A percentile compares a stretch with the other conserved stretches of the same genome.
phyloP scores from a whole-genome alignment of 2,113 vertebrate species.

The Alligator mississippiensis region DNA sequence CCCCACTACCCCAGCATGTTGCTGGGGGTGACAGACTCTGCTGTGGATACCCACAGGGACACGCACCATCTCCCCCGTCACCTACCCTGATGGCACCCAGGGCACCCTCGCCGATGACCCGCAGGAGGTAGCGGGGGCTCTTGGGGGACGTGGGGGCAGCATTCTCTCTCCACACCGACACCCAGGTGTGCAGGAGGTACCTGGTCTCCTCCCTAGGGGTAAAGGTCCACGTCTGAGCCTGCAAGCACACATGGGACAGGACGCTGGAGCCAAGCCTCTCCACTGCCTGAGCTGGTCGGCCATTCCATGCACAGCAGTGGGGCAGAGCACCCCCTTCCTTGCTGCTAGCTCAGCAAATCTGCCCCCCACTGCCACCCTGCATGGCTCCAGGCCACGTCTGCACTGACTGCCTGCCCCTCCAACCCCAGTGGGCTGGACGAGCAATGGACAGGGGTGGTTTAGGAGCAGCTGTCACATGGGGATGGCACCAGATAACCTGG shows the following conservation, averaged over 20 bases:
- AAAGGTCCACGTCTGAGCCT: constrained; percentile 91
- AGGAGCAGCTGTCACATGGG: too few species aligned
- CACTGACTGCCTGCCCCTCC: too few species aligned
- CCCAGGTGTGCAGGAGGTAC: constrained; percentile 79
- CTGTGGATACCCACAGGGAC: not conserved
- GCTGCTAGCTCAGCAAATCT: not conserved
- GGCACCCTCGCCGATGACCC: constrained; percentile 81
- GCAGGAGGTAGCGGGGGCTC: constrained; percentile 75
- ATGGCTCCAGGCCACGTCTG: not conserved
- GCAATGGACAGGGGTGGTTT: too few species aligned
- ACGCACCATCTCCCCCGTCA: not conserved
- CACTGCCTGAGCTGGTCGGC: not conserved
- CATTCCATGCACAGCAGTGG: not conserved
- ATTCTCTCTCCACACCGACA: constrained; percentile 79
- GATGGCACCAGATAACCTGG: too few species aligned
- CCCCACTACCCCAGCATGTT: not conserved
- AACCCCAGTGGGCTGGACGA: too few species aligned
- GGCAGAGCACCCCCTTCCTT: not conserved
- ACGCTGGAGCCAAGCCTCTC: not conserved
- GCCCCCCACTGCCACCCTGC: not conserved
- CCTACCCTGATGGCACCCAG: constrained; percentile 79
- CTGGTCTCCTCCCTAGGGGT: constrained; percentile 81
- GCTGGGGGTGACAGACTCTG: not conserved
- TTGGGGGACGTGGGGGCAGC: not conserved
- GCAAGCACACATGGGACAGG: constrained; percentile 8